Conservation (phyloP, 2,888 invertebrate species). For the Phalangium opilio region DNA sequence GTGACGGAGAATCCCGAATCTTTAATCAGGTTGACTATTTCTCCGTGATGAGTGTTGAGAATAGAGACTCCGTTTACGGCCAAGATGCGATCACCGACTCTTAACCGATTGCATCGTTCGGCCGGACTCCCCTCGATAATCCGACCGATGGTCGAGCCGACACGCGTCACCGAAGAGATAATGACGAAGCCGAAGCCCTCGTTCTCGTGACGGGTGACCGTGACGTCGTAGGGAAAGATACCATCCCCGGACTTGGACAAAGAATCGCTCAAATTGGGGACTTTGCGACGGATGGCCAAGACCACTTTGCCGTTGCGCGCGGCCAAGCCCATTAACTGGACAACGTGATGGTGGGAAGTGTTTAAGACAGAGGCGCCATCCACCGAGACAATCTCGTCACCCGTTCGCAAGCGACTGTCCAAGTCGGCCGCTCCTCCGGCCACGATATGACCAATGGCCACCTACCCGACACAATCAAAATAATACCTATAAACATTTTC, state of each 20-base stretch:
- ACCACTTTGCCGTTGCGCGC: conserved; percentile 73
- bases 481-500: no score
- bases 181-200: conserved; percentile 99
- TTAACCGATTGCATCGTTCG: conserved; percentile 73
- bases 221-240: conserved; percentile 65
- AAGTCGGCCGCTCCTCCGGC: conserved; percentile 85
- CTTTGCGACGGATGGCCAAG: conserved; percentile 51
- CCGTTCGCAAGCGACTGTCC: conserved; percentile 75
- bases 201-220: conserved; percentile 71
- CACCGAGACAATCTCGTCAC: conserved; percentile 87
- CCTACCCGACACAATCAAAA: conserved; percentile 35
- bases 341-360: conserved; percentile 83
- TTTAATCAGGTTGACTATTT: conserved; percentile 93
- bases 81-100: conserved; percentile 86
- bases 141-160: conserved; percentile 45
- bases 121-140: conserved; percentile 92
- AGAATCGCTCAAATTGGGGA: conserved; percentile 17
- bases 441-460: conserved; percentile 92
- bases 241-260: conserved; percentile 24
- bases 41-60: conserved; percentile 79
- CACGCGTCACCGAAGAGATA: conserved; percentile 70
- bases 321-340: conserved; percentile 77
- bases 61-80: conserved; percentile 89
- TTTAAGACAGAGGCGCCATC: conserved; percentile 69
- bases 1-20: conserved; percentile 85